Evolutionary conservation across 2,113 vertebrate species (phyloP).

Genomic region (Lampris incognitus): DNA sequence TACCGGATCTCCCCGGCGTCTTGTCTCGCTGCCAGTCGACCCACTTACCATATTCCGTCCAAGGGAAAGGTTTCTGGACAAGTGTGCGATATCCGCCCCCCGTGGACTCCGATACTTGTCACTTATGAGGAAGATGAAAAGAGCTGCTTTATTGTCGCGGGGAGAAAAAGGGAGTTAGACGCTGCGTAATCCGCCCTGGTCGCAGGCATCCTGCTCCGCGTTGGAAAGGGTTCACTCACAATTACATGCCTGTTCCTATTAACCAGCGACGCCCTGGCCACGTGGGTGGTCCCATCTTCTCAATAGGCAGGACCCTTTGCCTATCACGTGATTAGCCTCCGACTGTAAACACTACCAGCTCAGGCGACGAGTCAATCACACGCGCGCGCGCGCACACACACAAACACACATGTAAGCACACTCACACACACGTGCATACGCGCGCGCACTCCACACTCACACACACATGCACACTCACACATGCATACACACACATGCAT

Average conservation of each 20-base stretch:
- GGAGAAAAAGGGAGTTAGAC: slow-evolving; percentile 72
- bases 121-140: slow-evolving; percentile 45
- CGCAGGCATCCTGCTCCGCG: slow-evolving; percentile 84
- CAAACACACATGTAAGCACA: background rate
- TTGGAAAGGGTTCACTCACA: slow-evolving; percentile 82
- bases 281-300: slow-evolving; percentile 89
- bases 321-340: slow-evolving; percentile 84
- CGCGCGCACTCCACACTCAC: background rate
- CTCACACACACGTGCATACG: background rate
- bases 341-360: slow-evolving; percentile 44
- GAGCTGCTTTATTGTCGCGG: slow-evolving; percentile 49
- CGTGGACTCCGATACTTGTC: slow-evolving; percentile 30
- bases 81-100: slow-evolving; percentile 52
- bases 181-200: slow-evolving; percentile 80
- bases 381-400: background rate
- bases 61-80: slow-evolving; percentile 52
- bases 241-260: slow-evolving; percentile 90
- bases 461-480: too few species aligned
- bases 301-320: slow-evolving; percentile 87
- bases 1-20: slow-evolving; percentile 25
- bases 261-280: slow-evolving; percentile 87
- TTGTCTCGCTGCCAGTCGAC: slow-evolving; percentile 17
- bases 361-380: background rate
- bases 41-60: slow-evolving; percentile 77
- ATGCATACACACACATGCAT: background rate